phyloP scores from a whole-genome alignment of 2,113 vertebrate genomes.

The Phalacrocorax brasilianus region DNA sequence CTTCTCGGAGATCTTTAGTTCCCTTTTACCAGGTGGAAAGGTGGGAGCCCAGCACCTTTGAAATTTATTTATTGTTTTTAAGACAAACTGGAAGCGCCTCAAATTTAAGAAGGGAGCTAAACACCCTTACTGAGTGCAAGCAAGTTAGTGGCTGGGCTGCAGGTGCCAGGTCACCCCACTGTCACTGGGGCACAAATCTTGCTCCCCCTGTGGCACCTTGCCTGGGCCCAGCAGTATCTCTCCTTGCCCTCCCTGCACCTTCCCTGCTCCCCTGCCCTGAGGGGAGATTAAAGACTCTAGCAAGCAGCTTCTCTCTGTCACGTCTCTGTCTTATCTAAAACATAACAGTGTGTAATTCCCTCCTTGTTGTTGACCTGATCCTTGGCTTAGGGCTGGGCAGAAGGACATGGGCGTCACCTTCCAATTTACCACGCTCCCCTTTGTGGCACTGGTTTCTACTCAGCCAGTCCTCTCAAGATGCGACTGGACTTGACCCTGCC shows the following conservation, averaged over 20 bases:
- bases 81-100: background rate
- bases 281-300: background rate
- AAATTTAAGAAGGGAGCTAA: background rate
- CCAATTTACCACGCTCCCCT: accelerated
- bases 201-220: background rate
- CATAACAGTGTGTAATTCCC: background rate
- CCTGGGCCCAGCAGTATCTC: background rate
- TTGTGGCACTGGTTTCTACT: accelerated
- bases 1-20: background rate
- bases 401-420: background rate
- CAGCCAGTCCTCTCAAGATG: background rate
- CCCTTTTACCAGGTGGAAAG: background rate
- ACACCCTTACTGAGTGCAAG: background rate
- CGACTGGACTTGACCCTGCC: background rate
- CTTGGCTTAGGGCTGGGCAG: background rate
- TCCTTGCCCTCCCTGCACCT: background rate
- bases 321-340: background rate
- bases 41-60: background rate
- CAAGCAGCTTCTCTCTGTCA: background rate
- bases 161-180: background rate
- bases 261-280: background rate
- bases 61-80: background rate
- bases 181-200: background rate
- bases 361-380: background rate
- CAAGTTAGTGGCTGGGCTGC: background rate